Base-by-base conservation (phyloP, 2,888 invertebrate species). In the Ochlodes sylvanus region DNA sequence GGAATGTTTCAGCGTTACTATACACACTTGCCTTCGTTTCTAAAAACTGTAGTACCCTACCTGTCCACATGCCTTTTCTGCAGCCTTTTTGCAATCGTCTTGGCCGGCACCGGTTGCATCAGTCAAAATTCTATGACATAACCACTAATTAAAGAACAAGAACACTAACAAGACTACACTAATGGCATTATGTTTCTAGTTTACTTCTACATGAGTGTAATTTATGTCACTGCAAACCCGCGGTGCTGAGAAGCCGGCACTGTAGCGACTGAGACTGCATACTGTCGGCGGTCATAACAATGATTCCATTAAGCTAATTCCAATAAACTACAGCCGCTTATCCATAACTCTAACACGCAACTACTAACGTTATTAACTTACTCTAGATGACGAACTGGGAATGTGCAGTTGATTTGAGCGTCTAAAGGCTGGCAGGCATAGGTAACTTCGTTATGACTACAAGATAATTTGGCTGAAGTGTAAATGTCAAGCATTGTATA, bases 241-340 rank as follows among this genome's bases (percentile, higher is more conserved):
- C 0, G n/a, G n/a, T 34, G 61, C 34, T 47, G 61, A 12, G 47
- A 32, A 61, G 61, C 61, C 61, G 61, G 27, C 17, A 12, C 38
- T 14, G n/a, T 41, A 14, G 17, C 60, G 34, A 15, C 47, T 57
- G 50, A 41, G 58, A 52, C 50, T 65, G 58, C 52, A 65, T 34
- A 14, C 38, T 19, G 61, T 2, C 34, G 32, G 7, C 58, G 58
- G 15, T 58, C 52, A 52, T 65, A 58, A 56, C 58, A 65, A 34
- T 64, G 64, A 65, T 65, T 65, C 65, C 44, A 65, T 65, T 64
- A 64, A 64, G 64, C 57, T 64, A 64, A 64, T 64, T 21, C 56
- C 50, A 64, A 57, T 64, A 57, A 56, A 47, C 44, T 47, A 50
- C 41, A 52, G 14, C 7, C 42, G 57, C 21, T 64, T 64, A 50